Conservation (phyloP, 2,113 vertebrate genomes). For the Cavia porcellus region DNA sequence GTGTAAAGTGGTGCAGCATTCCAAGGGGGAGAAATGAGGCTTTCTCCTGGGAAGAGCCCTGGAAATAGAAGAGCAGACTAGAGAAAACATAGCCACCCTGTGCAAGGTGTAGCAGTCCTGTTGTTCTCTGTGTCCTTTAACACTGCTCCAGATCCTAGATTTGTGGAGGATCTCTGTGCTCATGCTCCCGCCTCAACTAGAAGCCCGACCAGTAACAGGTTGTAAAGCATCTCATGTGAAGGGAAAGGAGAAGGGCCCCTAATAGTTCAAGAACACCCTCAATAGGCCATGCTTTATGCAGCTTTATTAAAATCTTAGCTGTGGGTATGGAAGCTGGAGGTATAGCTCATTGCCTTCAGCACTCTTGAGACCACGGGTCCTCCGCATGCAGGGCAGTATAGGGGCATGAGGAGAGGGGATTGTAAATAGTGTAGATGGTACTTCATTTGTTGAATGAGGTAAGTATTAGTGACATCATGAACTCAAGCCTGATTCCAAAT, state of each 20-base stretch:
- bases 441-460: neutral
- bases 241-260: neutral
- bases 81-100: neutral
- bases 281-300: neutral
- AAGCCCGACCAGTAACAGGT: neutral
- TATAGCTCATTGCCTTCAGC: neutral
- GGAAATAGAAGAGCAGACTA: neutral
- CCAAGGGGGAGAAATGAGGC: too few relatives aligned
- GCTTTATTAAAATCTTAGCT: conserved; percentile 28
- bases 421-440: neutral
- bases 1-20: neutral
- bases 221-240: neutral
- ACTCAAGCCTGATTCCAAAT: neutral
- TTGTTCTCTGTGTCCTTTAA: neutral
- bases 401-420: neutral
- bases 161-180: neutral
- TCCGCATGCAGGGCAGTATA: neutral
- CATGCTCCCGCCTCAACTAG: neutral
- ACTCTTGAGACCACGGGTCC: neutral
- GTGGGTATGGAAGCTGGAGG: neutral
- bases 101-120: neutral
- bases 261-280: neutral
- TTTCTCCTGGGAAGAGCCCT: neutral
- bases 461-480: neutral
- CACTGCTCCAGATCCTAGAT: neutral